phyloP scores from a whole-genome alignment of 2,888 invertebrate species.

The Parelbella ahira region DNA sequence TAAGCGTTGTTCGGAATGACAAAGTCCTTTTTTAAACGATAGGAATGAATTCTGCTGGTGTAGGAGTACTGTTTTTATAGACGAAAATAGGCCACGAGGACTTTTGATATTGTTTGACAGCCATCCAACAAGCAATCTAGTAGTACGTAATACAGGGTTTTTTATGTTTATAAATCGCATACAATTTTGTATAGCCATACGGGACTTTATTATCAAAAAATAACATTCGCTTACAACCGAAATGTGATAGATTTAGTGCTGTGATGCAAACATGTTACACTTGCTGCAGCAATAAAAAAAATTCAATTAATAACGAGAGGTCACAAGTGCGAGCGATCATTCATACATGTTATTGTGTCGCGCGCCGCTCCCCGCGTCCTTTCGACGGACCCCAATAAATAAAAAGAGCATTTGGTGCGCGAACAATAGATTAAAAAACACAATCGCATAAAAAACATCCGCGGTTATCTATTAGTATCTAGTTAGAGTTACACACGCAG shows the following conservation, averaged over 20 bases:
- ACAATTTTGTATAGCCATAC: too few species aligned
- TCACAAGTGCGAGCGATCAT: conserved; percentile 68
- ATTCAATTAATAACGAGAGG: conserved; percentile 70
- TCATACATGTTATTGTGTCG: conserved; percentile 47
- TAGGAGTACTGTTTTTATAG: neutral
- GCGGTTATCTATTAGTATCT: conserved; percentile 80
- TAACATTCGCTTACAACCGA: too few species aligned
- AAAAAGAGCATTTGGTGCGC: conserved; percentile 71
- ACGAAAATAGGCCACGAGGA: conserved; percentile 9
- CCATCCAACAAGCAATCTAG: too few species aligned
- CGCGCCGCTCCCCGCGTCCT: conserved; percentile 40
- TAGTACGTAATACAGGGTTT: too few species aligned
- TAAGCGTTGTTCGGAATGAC: conserved; percentile 38
- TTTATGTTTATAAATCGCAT: too few species aligned
- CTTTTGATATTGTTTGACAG: conserved; percentile 1
- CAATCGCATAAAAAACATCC: conserved; percentile 73
- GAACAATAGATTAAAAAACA: conserved; percentile 70
- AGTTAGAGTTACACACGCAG: conserved; percentile 74
- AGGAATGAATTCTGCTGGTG: conserved; percentile 6
- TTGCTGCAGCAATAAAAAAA: conserved; percentile 60
- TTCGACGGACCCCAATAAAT: conserved; percentile 61
- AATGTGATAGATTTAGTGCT: conserved; percentile 11
- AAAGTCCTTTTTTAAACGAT: conserved; percentile 23
- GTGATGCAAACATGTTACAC: conserved; percentile 37
- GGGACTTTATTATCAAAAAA: too few species aligned